phyloP scores from a whole-genome alignment of 2,888 invertebrate species.

The Agriopis leucophaearia region DNA sequence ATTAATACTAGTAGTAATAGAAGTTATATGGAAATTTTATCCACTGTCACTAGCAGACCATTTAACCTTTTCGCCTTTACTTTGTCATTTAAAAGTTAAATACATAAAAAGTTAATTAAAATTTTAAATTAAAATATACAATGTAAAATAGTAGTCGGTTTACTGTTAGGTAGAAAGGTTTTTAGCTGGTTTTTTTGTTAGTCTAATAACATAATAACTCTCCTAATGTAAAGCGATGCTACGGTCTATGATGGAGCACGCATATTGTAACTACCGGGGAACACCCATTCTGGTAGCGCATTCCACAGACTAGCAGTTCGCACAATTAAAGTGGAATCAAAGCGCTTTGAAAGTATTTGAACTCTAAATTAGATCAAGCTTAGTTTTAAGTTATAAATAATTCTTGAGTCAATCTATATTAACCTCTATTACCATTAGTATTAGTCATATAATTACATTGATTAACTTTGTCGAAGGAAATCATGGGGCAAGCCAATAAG shows the following conservation, averaged over 20 bases:
- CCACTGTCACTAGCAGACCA: background rate
- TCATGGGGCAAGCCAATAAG: constrained; percentile 58
- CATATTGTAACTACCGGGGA: no score
- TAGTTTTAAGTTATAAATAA: background rate
- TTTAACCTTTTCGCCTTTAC: background rate
- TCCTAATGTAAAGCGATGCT: no score
- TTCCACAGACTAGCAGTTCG: no score
- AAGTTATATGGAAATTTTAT: background rate
- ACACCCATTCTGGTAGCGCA: no score
- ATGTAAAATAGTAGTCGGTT: background rate
- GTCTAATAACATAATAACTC: no score
- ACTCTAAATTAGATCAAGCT: background rate
- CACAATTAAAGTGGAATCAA: no score
- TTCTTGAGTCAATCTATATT: background rate
- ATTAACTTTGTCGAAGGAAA: constrained; percentile 8
- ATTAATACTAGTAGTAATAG: constrained; percentile 28
- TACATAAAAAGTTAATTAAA: constrained; percentile 3
- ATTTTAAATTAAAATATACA: background rate
- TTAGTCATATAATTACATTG: constrained; percentile 14
- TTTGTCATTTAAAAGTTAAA: constrained; percentile 3
- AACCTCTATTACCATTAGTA: constrained; percentile 23
- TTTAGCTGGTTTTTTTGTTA: background rate
- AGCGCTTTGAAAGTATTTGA: background rate
- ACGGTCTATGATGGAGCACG: no score
- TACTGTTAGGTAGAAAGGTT: background rate